Base-by-base conservation (phyloP, 2,888 invertebrate genomes). In the Drosophila seclusa region DNA sequence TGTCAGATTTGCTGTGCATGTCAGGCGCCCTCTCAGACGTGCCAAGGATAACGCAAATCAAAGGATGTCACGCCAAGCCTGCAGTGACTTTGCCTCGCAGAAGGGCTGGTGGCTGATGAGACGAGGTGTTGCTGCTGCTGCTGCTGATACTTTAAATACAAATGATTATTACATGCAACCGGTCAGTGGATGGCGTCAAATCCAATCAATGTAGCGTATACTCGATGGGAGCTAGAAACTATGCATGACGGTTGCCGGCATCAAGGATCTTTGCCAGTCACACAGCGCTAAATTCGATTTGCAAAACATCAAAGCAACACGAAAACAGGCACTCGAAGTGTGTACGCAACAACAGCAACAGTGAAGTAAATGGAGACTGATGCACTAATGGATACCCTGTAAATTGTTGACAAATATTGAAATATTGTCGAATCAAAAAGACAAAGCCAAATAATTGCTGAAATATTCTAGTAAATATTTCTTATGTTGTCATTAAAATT, bases 131-230 rank as follows among this genome's bases (percentile, higher is more conserved):
- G 60, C n/a, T 58, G 53, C 40, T 40, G 50, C 32, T 52, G 10
- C 31, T 73, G 57, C 11, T 24, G 59, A 45, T 61, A 65, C 75
- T 76, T 85, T 74, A 80, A 76, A 76, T 59, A 68, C 68, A 82
- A 73, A 80, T 82, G 83, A 82, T 82, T 80, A 83, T 85, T 79
- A 69, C 54, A 68, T 76, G 64, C 61, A 72, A 42, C 49, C 59
- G 65, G 76, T 45, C 73, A 76, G 64, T 73, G 89, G 80, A 86
- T 73, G 83, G 84, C 62, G 70, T 61, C 49, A 73, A 89, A 85
- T 89, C 87, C 85, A 85, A 89, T 85, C 89, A 84, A 89, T 79
- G 60, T 64, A 72, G 87, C 87, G 87, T 81, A 89, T 83, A 78
- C 82, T 76, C 74, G 76, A 81, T 73, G 73, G 55, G 67, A 68